Conservation (phyloP, 2,113 vertebrate species). For the Monopterus albus region DNA sequence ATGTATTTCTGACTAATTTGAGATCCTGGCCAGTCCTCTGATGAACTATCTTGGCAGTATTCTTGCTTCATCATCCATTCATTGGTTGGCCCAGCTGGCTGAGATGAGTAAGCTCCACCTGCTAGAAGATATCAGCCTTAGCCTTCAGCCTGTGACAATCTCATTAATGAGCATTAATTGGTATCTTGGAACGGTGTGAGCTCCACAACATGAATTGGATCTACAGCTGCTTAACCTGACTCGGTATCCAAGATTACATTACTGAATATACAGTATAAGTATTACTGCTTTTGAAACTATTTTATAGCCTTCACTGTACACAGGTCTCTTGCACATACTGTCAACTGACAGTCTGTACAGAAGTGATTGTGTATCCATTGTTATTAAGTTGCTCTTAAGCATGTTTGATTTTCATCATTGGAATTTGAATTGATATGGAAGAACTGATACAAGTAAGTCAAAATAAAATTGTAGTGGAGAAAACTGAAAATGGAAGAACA, state of each 20-base stretch:
- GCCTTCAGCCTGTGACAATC: slow-evolving; percentile 58
- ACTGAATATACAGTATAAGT: no score
- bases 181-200: slow-evolving; percentile 60
- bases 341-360: no score
- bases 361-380: no score
- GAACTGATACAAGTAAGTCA: not conserved
- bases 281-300: no score
- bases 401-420: not conserved
- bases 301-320: not conserved
- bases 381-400: no score
- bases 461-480: not conserved
- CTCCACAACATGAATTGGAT: slow-evolving; percentile 51
- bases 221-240: slow-evolving; percentile 53
- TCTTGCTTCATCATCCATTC: slow-evolving; percentile 61
- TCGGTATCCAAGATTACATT: slow-evolving; percentile 52
- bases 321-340: not conserved
- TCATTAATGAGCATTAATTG: slow-evolving; percentile 71
- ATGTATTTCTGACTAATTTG: slow-evolving; percentile 52
- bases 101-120: slow-evolving; percentile 35
- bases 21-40: slow-evolving; percentile 33
- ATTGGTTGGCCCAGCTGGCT: slow-evolving; percentile 46
- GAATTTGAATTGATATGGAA: no score
- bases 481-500: not conserved
- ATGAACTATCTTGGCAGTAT: slow-evolving; percentile 51
- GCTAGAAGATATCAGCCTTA: slow-evolving; percentile 50